Evolutionary conservation across 2,113 vertebrate genomes (phyloP), one percentile per base, ranked within the genome.

Genomic region (Lichenostomus cassidix): DNA sequence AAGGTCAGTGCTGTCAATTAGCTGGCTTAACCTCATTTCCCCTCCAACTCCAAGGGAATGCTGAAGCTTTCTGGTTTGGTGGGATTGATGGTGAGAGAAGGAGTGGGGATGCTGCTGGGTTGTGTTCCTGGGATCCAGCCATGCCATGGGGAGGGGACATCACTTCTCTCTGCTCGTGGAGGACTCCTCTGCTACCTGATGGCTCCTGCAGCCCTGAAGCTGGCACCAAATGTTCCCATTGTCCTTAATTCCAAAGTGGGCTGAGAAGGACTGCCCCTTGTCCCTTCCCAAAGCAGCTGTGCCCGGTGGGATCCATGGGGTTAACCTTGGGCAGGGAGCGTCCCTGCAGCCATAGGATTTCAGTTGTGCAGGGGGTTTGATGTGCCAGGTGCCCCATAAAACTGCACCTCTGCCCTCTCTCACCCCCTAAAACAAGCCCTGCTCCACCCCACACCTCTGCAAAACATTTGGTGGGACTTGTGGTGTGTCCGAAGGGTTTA

Each of bases 1-100:
- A 92, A 95, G 94, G 94, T 94, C 92, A 90, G 22, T 21, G 88
- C 87, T 96, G 95, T 94, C 93, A 96, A 89, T 97, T 95, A 96
- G 86, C 74, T 68, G 83, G 85, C 90, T 96, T 97, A 95, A 96
- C 93, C 89, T 96, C 81, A 86, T 88, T 91, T 96, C 94, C 94
- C 94, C 81, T 94, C 52, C 22, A 27, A 41, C 59, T 76, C 73
- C 18, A 25, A 22, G 87, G 67, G 75, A 82, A 68, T 3, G 58
- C 87, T 90, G 93, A 35, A 88, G 77, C 83, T 71, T n/a, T 83
- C 92, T 71, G 84, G 28, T 46, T 65, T 10, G 64, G 33, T 74
- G 11, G 42, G 89, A 22, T 31, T 73, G 86, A 83, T 76, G 69
- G 35, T 19, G 83, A n/a, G 75, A 63, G 75, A 35, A 78, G 70